Percentiles rank a stretch among this genome's conserved stretches.
Evolutionary conservation across 2,888 invertebrate species (phyloP).

Genomic region (Pachydiplax longipennis): DNA sequence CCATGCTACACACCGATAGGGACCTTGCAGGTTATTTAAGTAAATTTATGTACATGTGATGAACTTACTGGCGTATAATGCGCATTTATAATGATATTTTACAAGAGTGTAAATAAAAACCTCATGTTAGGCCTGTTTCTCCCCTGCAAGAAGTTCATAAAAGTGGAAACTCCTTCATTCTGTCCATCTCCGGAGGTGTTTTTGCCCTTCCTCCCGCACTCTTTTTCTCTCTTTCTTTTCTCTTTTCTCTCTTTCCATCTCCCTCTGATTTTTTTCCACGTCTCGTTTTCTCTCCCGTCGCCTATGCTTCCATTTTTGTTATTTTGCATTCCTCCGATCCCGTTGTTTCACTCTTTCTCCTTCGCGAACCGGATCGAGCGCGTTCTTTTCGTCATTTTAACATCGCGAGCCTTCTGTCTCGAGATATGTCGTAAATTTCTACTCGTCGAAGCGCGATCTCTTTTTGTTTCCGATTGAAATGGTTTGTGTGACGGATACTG

Average conservation of each 20-base stretch:
- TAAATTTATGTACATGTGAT: too few relatives aligned
- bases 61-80: too few relatives aligned
- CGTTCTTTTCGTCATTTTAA: neutral
- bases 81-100: too few relatives aligned
- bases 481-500: too few relatives aligned
- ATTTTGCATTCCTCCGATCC: neutral
- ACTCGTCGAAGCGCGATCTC: neutral
- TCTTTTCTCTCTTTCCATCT: neutral
- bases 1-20: too few relatives aligned
- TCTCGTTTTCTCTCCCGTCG: neutral
- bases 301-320: neutral
- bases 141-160: too few relatives aligned
- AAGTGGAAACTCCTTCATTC: neutral
- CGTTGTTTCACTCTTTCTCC: neutral
- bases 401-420: neutral
- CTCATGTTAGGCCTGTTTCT: too few relatives aligned
- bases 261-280: neutral
- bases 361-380: neutral
- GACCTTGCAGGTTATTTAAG: too few relatives aligned
- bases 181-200: neutral
- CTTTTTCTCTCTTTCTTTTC: too few relatives aligned
- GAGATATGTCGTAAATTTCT: neutral
- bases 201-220: neutral
- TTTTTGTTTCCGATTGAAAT: too few relatives aligned
- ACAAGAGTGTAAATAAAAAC: too few relatives aligned